These are phyloP conservation scores for Onychomys leucogaster DNA, from an alignment of 2,797 vertebrate species.

Conservation along the genomic window DNA sequence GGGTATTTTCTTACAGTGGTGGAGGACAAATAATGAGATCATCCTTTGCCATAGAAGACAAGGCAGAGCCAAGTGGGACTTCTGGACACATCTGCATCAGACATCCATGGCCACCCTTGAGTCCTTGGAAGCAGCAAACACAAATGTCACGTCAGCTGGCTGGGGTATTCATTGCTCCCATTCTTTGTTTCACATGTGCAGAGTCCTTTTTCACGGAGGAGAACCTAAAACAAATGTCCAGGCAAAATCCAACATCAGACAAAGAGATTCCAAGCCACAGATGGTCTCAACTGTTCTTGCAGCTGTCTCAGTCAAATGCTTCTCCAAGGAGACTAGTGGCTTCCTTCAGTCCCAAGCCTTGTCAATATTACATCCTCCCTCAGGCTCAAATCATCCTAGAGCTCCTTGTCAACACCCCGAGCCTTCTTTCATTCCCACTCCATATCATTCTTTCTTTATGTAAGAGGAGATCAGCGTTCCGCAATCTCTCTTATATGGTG, in stretches of 20 bases:
- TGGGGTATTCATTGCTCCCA: background rate
- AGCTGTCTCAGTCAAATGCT: slow-evolving; percentile 66
- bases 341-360: background rate
- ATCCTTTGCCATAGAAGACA: no score
- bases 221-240: slow-evolving; percentile 62
- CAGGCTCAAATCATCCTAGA: background rate
- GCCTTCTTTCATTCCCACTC: background rate
- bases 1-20: background rate
- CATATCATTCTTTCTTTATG: background rate
- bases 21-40: background rate
- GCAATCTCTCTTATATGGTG: background rate
- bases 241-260: slow-evolving; percentile 5
- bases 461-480: background rate
- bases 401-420: background rate
- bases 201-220: slow-evolving; percentile 34
- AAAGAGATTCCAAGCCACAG: slow-evolving; percentile 42
- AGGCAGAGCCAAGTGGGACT: no score
- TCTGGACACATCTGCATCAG: background rate
- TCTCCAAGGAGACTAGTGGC: background rate
- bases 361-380: background rate
- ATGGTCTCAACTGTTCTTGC: slow-evolving; percentile 50
- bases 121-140: background rate
- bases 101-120: rapidly evolving
- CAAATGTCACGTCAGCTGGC: background rate
- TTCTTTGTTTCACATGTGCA: slow-evolving; percentile 45